Evolutionary conservation across 2,113 vertebrate genomes (phyloP), one percentile per base, ranked within the genome.

Genomic region (Corythornis cristatus): DNA sequence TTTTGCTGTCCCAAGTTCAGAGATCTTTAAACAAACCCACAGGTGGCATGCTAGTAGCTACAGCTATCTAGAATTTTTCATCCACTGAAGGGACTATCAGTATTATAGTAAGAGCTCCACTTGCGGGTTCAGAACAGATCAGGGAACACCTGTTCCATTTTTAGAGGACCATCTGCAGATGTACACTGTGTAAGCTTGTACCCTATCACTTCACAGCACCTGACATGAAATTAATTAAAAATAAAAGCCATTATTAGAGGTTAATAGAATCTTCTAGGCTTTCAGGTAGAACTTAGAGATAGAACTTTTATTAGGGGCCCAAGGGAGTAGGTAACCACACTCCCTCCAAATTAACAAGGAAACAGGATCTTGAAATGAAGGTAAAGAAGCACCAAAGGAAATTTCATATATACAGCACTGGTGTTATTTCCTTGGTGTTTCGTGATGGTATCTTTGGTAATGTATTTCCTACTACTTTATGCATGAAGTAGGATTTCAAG

Each of bases 371-470:
- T 78, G 15, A 77, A 86, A 74, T 8, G 5, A 81, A 56, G 45
- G 40, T 19, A 57, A 77, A 90, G 48, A 26, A 93, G 42, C 67
- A 89, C 50, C 82, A 65, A 40, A 74, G 17, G 7, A 29, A 10
- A 20, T 57, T 45, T 22, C 20, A 16, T 22, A 1, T 5, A 10
- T 19, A 33, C 21, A 62, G 35, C 40, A 68, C 29, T 6, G 5
- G 9, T n/a, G 15, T 87, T 70, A 83, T 15, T 35, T 74, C 37
- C 74, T 46, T 35, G 8, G 20, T 43, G 13, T 65, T 46, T 35
- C 28, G 31, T 45, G 29, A 58, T 17, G 15, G 70, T 58, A 91
- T 94, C 94, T 96, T 93, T 87, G 89, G 85, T 76, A 79, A 87
- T 3, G 2, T 22, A 76, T 40, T 83, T 89, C 78, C 58, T 62